Conservation (phyloP, 2,797 vertebrate genomes). For the Nyctibius grandis region DNA sequence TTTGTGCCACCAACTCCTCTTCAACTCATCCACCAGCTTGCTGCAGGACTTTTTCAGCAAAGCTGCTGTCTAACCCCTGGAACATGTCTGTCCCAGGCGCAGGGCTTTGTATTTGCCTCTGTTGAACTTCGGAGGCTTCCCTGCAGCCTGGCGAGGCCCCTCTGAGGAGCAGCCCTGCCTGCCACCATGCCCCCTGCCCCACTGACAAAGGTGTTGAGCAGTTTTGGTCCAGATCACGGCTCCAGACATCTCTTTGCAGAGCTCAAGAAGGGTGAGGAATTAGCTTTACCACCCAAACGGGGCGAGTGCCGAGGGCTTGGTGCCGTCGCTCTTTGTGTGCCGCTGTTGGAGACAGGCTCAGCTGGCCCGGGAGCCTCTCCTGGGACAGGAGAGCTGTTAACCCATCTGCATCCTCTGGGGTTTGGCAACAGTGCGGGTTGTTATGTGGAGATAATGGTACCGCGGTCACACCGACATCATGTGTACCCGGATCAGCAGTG, state of each 20-base stretch:
- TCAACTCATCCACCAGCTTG: accelerated
- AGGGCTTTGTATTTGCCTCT: background rate
- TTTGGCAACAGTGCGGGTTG: background rate
- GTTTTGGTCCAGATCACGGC: background rate
- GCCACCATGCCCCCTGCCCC: accelerated
- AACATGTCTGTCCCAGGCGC: accelerated
- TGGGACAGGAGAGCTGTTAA: background rate
- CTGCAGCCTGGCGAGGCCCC: background rate
- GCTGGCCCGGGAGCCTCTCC: background rate
- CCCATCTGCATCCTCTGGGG: background rate
- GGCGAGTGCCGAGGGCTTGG: accelerated
- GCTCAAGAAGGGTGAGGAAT: background rate
- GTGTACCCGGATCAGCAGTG: background rate
- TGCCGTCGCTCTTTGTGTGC: accelerated
- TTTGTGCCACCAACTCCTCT: background rate
- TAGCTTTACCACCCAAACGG: accelerated
- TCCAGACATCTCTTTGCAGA: background rate
- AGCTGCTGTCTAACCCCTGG: background rate
- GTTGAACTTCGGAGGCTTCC: background rate
- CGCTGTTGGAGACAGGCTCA: background rate
- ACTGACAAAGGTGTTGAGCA: background rate
- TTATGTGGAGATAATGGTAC: background rate
- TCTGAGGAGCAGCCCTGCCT: background rate
- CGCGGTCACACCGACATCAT: background rate
- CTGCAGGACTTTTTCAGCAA: background rate